A percentile compares a stretch with the other conserved stretches of the same genome.
These are phyloP conservation scores for Hydrolagus affinis DNA, from an alignment of 2,113 vertebrate genomes.

Conservation along the genomic window DNA sequence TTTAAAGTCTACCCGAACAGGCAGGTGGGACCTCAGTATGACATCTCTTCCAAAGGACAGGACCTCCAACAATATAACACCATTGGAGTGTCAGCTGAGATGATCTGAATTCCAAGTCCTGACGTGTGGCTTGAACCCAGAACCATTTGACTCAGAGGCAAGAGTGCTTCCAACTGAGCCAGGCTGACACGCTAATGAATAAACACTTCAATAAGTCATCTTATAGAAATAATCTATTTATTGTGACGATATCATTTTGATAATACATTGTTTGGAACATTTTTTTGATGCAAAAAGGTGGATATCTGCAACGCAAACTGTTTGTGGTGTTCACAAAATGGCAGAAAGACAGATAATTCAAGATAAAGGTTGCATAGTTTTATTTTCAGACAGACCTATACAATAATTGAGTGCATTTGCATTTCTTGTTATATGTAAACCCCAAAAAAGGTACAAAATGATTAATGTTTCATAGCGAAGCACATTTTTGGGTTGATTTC, in stretches of 20 bases:
- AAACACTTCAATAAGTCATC: constrained; percentile 29
- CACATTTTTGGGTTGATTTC: constrained; percentile 40
- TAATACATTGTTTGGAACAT: constrained; percentile 68
- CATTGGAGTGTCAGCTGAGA: too few species aligned
- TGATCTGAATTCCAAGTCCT: too few species aligned
- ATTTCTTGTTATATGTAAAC: constrained; percentile 42
- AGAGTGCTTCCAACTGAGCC: too few species aligned
- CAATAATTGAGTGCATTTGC: constrained; percentile 51
- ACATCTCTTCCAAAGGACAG: too few species aligned
- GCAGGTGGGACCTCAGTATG: too few species aligned
- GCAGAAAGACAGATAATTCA: constrained; percentile 60
- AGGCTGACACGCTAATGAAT: neutral
- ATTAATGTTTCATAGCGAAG: constrained; percentile 44
- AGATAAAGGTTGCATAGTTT: constrained; percentile 55
- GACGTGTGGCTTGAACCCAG: too few species aligned
- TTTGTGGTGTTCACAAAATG: constrained; percentile 58
- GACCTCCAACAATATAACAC: too few species aligned
- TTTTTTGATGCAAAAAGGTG: constrained; percentile 69
- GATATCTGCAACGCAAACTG: constrained; percentile 59
- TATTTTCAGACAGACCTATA: constrained; percentile 48
- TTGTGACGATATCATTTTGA: constrained; percentile 76
- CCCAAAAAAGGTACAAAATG: constrained; percentile 41
- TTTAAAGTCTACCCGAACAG: too few species aligned
- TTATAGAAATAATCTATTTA: constrained; percentile 75
- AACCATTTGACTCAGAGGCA: too few species aligned